phyloP scores from a whole-genome alignment of 2,797 vertebrate species.

The Allochrocebus solatus region DNA sequence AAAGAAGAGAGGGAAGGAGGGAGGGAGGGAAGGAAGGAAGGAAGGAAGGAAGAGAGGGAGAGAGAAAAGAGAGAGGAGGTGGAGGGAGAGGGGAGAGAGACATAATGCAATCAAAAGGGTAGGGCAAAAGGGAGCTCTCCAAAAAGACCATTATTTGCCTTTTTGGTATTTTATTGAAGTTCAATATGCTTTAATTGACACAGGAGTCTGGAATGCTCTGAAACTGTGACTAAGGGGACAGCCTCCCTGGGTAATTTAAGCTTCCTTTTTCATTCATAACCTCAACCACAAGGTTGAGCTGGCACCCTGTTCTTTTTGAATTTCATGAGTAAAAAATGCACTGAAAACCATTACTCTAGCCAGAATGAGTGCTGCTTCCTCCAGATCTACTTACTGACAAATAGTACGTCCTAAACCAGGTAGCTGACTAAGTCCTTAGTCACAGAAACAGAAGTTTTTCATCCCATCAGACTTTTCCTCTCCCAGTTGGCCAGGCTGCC shows the following conservation, averaged over 20 bases:
- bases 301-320: conserved; percentile 80
- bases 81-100: not conserved
- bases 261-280: conserved; percentile 82
- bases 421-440: conserved; percentile 85
- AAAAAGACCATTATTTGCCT: conserved; percentile 6
- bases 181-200: conserved; percentile 44
- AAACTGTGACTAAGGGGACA: conserved; percentile 82
- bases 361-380: conserved; percentile 79
- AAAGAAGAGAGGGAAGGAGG: fast-evolving
- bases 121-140: conserved; percentile 32
- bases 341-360: conserved; percentile 72
- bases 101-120: not conserved
- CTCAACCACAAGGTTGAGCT: conserved; percentile 85
- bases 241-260: conserved; percentile 80
- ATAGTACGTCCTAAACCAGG: conserved; percentile 77
- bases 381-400: conserved; percentile 77
- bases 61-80: fast-evolving
- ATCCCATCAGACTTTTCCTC: conserved; percentile 63
- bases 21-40: not conserved
- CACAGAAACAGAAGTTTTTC: conserved; percentile 82
- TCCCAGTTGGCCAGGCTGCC: conserved; percentile 28
- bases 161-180: conserved; percentile 47
- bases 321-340: conserved; percentile 85
- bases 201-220: conserved; percentile 64
- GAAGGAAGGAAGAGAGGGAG: fast-evolving